Evolutionary conservation across 1,140 invertebrate species (phyloP), one percentile per base, ranked within the genome.

Genomic region (Trachelipus rathkii): DNA sequence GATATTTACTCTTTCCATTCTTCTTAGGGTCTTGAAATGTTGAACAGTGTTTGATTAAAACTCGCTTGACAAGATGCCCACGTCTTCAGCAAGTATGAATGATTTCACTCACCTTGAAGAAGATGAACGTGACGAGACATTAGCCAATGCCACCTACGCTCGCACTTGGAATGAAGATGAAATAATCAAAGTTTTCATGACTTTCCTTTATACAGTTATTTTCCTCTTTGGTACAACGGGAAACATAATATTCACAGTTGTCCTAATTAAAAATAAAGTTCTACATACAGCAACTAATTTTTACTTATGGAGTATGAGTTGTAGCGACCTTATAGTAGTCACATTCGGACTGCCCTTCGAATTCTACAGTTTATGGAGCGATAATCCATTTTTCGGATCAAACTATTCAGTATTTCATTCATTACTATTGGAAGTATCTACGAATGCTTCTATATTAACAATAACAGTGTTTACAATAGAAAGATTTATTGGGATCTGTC

Each of bases 391-490:
- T 8, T 60, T 60, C 19, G 50, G 19, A 15, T 15, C 11, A 60
- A 60, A 60, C 19, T 60, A 60, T 19, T 60, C 50, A 13, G 50
- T 60, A 4, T 60, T 60, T 19, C 50, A 60, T 19, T 60, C 50
- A 8, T 19, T 60, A 15, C 8, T 60, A 13, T 60, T 60, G 0
- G 95, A 97, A 84, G 95, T 92, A 6, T 95, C 94, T 0, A 93
- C 94, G 0, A 95, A 97, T 84, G 95, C 95, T 0, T 96, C 95
- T 0, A 92, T 98, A 0, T 87, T 98, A 69, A 95, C 93, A 9
- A 96, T 96, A 71, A 94, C 93, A 0, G 93, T 94, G 2, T 98
- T 98, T 85, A 98, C 96, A 0, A 89, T 96, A 6, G 96, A 98
- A 84, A 86, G 96, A 71, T 99, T 97, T 84, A 89, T 97, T 21